Base-by-base conservation (phyloP, 2,888 invertebrate species). In the Ethmia dodecea region DNA sequence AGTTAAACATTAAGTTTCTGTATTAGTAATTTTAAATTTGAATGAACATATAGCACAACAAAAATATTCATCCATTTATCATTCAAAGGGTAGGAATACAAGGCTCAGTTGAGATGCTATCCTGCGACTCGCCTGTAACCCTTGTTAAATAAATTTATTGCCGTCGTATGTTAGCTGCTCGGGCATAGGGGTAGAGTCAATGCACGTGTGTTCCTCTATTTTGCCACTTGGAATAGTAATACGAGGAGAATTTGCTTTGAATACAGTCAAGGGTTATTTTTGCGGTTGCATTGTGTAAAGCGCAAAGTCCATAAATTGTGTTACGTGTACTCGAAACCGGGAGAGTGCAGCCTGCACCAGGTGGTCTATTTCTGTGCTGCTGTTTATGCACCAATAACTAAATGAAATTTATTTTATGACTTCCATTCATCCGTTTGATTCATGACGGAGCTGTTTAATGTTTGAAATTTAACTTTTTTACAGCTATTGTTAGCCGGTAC, bases 251-350 rank as follows among this genome's bases (percentile, higher is more conserved):
- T 69, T 72, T 69, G 70, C 66, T 62, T 68, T 67, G 65, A 66
- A 69, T 68, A 70, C 68, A 73, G 69, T 76, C 61, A 78, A 81
- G 80, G 75, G 83, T 79, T 81, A 75, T 74, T 65, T 72, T 76
- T 78, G 83, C 81, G 77, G 80, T 71, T 47, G 69, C 64, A 76
- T 77, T 80, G 76, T 78, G 63, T 72, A 42, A n/a, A 11, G 26
- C 26, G 4, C 54, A 61, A 64, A 59, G 52, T 56, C 58, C 66
- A 76, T 83, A 81, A 83, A 83, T 81, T 71, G 80, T 55, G 59
- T 59, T 60, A 65, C 62, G 62, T 56, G 57, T 70, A 72, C 73
- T 78, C 60, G 58, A 67, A n/a, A 60, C 62, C 53, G 46, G 51
- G 49, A 67, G 58, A 64, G 61, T 12, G 18, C 11, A 14, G 16